Evolutionary conservation across 2,888 invertebrate species (phyloP).

Genomic region (Hartigia nigra): DNA sequence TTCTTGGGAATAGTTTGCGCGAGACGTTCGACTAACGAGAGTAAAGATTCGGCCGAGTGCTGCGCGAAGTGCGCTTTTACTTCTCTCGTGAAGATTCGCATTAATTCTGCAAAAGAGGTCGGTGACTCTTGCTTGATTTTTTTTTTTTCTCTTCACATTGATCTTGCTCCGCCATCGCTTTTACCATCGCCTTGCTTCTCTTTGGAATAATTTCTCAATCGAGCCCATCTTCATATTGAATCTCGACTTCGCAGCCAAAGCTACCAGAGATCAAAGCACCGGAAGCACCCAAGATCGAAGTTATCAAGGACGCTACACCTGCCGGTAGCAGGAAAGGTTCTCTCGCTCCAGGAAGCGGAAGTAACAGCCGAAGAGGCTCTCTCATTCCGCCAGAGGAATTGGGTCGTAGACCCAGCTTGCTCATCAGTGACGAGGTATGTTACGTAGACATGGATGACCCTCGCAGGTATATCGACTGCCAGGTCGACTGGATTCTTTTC

Average conservation of each 20-base stretch:
- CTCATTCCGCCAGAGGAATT: slow-evolving; percentile 89
- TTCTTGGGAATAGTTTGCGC: not conserved
- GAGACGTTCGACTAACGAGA: not conserved
- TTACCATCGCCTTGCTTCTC: not conserved
- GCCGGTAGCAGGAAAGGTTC: slow-evolving; percentile 81
- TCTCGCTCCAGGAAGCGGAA: slow-evolving; percentile 74
- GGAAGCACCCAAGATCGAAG: slow-evolving; percentile 88
- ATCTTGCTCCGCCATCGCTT: not conserved
- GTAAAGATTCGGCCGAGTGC: not conserved
- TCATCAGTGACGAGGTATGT: slow-evolving; percentile 94
- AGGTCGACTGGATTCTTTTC: not conserved
- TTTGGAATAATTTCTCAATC: not conserved
- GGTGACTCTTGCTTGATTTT: not conserved
- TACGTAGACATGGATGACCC: slow-evolving; percentile 32
- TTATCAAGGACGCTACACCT: slow-evolving; percentile 83
- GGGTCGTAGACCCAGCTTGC: slow-evolving; percentile 87
- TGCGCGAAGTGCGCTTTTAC: not conserved
- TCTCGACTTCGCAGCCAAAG: slow-evolving; percentile 58
- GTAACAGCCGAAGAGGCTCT: slow-evolving; percentile 82
- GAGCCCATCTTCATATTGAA: not conserved
- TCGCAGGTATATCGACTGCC: slow-evolving; percentile 7
- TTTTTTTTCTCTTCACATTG: not conserved
- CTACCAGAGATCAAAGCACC: slow-evolving; percentile 71
- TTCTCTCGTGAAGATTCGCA: not conserved
- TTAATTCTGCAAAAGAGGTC: not conserved